A percentile compares a stretch with the other conserved stretches of the same genome.
These are phyloP conservation scores for Chionoecetes opilio DNA, from an alignment of 1,140 invertebrate genomes.

Conservation along the genomic window DNA sequence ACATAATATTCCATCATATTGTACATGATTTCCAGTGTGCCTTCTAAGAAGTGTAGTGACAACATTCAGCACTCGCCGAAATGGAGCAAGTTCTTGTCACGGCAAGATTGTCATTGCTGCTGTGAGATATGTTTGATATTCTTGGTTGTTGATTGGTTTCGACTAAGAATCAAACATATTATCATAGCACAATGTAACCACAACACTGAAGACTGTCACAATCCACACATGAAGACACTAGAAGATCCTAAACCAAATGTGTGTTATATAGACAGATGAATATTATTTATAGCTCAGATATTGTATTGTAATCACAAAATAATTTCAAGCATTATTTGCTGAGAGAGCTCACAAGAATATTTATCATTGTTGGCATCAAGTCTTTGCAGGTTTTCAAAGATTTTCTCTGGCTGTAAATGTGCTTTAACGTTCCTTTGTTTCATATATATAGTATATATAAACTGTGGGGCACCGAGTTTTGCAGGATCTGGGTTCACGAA, in stretches of 20 bases:
- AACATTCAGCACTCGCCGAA: background rate
- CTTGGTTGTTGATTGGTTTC: conserved; percentile 96
- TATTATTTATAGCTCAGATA: background rate
- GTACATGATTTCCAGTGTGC: background rate
- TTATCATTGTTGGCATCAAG: background rate
- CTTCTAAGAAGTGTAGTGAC: background rate
- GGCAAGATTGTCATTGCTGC: conserved; percentile 82
- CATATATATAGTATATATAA: background rate
- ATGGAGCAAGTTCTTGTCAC: background rate
- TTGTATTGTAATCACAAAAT: background rate
- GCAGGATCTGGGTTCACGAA: no score
- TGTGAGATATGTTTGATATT: conserved; percentile 99
- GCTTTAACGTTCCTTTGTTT: no score
- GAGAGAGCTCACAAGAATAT: background rate
- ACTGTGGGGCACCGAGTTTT: no score
- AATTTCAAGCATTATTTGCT: background rate
- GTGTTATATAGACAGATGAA: background rate
- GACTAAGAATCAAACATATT: conserved; percentile 99
- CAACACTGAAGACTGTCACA: conserved; percentile 48
- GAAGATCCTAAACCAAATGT: background rate
- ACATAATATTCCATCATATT: background rate
- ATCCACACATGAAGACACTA: background rate
- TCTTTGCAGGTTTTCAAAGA: background rate
- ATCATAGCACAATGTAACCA: conserved; percentile 81
- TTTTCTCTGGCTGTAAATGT: no score